These are phyloP conservation scores for Scaptomyza caliginosa DNA, from an alignment of 2,888 invertebrate species.

Conservation along the genomic window DNA sequence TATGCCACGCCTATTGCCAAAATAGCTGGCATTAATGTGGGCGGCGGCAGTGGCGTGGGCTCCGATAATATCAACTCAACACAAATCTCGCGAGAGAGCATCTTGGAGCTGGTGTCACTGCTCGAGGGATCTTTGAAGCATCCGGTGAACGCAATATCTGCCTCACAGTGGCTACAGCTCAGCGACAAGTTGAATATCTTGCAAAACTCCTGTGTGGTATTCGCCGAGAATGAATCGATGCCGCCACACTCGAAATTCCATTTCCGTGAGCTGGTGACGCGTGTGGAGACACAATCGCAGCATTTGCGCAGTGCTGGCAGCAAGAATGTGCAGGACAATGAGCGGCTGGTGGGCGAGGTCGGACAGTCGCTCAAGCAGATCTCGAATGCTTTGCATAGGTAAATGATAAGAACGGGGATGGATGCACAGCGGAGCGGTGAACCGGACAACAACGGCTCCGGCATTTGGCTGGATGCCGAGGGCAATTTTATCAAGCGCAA, in stretches of 20 bases:
- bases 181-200: conserved; percentile 92
- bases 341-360: conserved; percentile 89
- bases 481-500: conserved; percentile 82
- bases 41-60: conserved; percentile 35
- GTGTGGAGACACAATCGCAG: conserved; percentile 89
- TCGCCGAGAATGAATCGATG: conserved; percentile 90
- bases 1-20: conserved; percentile 90
- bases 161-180: conserved; percentile 91
- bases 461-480: conserved; percentile 81
- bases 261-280: conserved; percentile 90
- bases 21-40: conserved; percentile 57
- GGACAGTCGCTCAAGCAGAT: conserved; percentile 84
- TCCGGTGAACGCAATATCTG: conserved; percentile 84
- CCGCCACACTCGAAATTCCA: conserved; percentile 95
- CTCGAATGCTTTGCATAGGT: conserved; percentile 84
- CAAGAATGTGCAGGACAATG: conserved; percentile 88
- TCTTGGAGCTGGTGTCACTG: conserved; percentile 88
- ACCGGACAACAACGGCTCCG: conserved; percentile 57
- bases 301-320: conserved; percentile 89
- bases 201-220: conserved; percentile 92
- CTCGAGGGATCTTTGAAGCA: conserved; percentile 88
- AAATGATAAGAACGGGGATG: conserved; percentile 83
- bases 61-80: conserved; percentile 84
- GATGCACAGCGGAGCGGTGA: conserved; percentile 54
- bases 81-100: conserved; percentile 86